phyloP scores from a whole-genome alignment of 2,113 vertebrate species.

The Manacus vitellinus region DNA sequence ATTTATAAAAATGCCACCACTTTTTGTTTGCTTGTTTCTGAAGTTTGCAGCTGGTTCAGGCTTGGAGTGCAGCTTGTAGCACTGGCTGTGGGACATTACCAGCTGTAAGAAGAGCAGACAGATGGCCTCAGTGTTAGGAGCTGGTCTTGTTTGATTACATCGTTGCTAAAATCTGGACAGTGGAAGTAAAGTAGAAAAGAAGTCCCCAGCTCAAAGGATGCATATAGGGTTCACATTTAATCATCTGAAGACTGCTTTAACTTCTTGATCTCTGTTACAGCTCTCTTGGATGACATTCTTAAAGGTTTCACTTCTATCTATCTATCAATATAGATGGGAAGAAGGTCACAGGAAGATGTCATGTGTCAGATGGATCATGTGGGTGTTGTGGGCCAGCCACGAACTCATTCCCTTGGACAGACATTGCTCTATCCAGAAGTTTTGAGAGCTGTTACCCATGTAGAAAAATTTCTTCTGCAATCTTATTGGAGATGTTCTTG shows the following conservation, averaged over 20 bases:
- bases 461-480: neutral
- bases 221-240: neutral
- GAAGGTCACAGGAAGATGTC: neutral
- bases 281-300: neutral
- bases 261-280: neutral
- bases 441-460: neutral
- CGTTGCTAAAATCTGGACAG: neutral
- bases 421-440: neutral
- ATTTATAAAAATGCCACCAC: neutral
- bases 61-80: neutral
- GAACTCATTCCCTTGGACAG: neutral
- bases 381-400: neutral
- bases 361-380: neutral
- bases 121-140: neutral
- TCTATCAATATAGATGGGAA: neutral
- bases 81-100: neutral
- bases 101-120: neutral
- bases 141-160: neutral
- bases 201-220: neutral
- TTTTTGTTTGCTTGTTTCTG: neutral
- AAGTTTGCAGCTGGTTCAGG: neutral
- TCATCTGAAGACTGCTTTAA: neutral
- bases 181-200: neutral
- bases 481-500: neutral
- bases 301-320: neutral